Evolutionary conservation across 2,888 invertebrate species (phyloP).

Genomic region (Lampropteryx suffumata): DNA sequence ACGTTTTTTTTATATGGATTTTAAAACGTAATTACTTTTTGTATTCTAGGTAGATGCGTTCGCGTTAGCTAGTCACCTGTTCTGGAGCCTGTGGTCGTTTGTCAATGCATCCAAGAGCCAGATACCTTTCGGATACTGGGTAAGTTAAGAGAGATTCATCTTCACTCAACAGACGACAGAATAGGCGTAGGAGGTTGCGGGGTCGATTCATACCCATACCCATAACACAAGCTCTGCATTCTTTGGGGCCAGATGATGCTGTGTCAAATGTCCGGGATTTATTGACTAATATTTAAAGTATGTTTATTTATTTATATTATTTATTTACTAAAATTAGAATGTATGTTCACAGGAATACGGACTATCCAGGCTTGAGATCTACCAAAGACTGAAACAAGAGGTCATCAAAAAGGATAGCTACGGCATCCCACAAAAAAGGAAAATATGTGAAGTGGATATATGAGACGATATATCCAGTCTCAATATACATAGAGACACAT

Average conservation of each 20-base stretch:
- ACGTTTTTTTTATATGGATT: too few species aligned
- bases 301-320: too few species aligned
- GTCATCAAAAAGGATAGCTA: conserved; percentile 69
- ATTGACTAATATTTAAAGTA: too few species aligned
- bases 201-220: too few species aligned
- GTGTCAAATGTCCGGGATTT: too few species aligned
- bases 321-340: too few species aligned
- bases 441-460: conserved; percentile 79
- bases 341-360: conserved; percentile 85
- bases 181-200: too few species aligned
- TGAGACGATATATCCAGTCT: conserved; percentile 50
- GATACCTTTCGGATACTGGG: conserved; percentile 98
- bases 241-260: too few species aligned
- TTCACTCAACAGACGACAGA: too few species aligned
- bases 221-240: too few species aligned
- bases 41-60: conserved; percentile 86
- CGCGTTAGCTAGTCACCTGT: conserved; percentile 93
- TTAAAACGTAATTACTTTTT: too few species aligned
- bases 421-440: conserved; percentile 69
- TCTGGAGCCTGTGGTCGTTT: conserved; percentile 97
- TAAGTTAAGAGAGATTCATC: conserved; percentile 56
- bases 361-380: conserved; percentile 83
- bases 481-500: conserved; percentile 1
- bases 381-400: conserved; percentile 84
- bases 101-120: conserved; percentile 93